A percentile compares a stretch with the other conserved stretches of the same genome.
Evolutionary conservation across 2,113 vertebrate genomes (phyloP).

Genomic region (Mionectes macconnelli): DNA sequence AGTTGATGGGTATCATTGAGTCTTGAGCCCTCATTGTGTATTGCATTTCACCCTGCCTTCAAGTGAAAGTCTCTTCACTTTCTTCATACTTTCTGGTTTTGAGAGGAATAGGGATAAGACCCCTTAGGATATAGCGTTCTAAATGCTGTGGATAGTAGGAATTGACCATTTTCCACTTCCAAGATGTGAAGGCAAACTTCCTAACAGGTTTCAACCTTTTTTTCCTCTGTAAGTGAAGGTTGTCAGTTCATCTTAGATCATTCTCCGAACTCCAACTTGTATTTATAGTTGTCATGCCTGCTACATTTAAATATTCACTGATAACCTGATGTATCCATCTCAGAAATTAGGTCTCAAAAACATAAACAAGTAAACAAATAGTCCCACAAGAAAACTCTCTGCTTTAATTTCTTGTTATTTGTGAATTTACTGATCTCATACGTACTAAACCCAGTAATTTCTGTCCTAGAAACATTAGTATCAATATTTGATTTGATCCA

Average conservation of each 20-base stretch:
- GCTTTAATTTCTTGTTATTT: neutral
- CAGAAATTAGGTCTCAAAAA: neutral
- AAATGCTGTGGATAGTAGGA: neutral
- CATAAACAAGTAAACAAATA: neutral
- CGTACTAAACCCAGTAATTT: neutral
- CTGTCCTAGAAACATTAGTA: neutral
- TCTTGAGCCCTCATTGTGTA: neutral
- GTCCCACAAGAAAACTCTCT: neutral
- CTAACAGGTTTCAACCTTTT: neutral
- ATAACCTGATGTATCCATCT: neutral
- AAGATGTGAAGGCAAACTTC: neutral
- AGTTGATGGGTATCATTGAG: neutral
- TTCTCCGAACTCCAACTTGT: neutral
- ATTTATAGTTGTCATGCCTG: neutral
- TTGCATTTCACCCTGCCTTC: neutral
- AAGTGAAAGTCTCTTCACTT: neutral
- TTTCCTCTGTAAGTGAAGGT: neutral
- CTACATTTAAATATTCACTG: neutral
- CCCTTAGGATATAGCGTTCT: neutral
- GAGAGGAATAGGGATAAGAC: neutral
- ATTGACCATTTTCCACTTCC: neutral
- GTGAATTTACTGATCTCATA: neutral
- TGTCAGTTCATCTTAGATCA: neutral
- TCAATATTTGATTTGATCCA: neutral
- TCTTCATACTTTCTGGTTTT: neutral